A percentile compares a stretch with the other conserved stretches of the same genome.
phyloP scores from a whole-genome alignment of 1,140 invertebrate species.

The Panulirus ornatus region DNA sequence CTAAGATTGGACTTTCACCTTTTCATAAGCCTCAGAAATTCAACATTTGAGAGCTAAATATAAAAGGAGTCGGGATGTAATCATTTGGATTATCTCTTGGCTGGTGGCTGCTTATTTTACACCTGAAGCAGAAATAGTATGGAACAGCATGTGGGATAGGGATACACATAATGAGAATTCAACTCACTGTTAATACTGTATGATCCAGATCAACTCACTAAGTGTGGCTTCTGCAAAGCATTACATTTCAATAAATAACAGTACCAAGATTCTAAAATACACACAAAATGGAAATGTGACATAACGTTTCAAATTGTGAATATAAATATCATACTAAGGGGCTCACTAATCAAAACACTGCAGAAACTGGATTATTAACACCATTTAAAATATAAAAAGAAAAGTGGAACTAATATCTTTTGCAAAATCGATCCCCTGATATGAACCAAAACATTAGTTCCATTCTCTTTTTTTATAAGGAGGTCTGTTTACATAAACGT shows the following conservation, averaged over 20 bases:
- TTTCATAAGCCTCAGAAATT: no score
- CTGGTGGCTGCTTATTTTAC: not conserved
- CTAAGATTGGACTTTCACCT: no score
- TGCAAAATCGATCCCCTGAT: not conserved
- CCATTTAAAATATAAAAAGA: not conserved
- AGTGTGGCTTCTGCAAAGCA: not conserved
- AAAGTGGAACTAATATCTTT: not conserved
- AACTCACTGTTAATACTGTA: not conserved
- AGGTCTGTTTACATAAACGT: not conserved
- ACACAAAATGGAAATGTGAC: slow-evolving; percentile 2
- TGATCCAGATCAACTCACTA: not conserved
- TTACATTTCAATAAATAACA: not conserved
- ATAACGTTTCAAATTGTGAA: not conserved
- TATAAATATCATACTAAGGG: slow-evolving; percentile 12
- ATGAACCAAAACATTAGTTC: not conserved
- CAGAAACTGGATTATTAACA: not conserved
- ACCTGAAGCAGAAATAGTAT: not conserved
- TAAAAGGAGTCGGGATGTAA: not conserved
- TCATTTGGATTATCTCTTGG: not conserved
- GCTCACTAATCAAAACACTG: not conserved
- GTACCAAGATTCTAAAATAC: not conserved
- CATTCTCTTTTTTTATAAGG: not conserved
- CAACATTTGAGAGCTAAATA: no score
- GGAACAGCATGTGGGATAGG: not conserved
- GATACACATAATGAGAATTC: not conserved